Evolutionary conservation across 2,888 invertebrate genomes (phyloP).

Genomic region (Slavum lentiscoides): DNA sequence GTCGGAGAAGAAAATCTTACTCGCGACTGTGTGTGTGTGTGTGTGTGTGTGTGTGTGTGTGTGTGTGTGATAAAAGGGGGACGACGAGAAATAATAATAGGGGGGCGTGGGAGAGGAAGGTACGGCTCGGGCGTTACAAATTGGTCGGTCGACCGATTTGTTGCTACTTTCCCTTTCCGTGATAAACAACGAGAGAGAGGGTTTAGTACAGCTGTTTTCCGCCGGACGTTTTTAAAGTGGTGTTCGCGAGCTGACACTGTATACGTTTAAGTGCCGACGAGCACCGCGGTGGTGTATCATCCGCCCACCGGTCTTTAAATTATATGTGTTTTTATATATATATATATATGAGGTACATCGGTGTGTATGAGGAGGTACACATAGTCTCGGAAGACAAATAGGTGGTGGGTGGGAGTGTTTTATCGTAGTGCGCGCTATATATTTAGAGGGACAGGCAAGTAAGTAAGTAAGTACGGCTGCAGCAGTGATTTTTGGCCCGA

Average conservation of each 20-base stretch:
- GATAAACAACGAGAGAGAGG: slow-evolving; percentile 31
- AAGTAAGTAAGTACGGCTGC: too few relatives aligned
- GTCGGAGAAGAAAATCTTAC: slow-evolving; percentile 29
- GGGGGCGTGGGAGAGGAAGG: neutral
- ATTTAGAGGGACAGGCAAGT: too few relatives aligned
- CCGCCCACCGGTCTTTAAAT: slow-evolving; percentile 15
- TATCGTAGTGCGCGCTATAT: too few relatives aligned
- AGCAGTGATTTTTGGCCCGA: too few relatives aligned
- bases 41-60: slow-evolving; percentile 1
- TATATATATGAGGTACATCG: too few relatives aligned
- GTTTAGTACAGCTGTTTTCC: slow-evolving; percentile 31
- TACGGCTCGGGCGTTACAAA: slow-evolving; percentile 35
- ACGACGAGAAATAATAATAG: slow-evolving; percentile 1
- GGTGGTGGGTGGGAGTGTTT: too few relatives aligned
- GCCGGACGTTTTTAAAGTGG: slow-evolving; percentile 49
- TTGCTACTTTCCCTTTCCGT: neutral
- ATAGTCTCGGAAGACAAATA: too few relatives aligned
- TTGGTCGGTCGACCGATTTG: slow-evolving; percentile 38
- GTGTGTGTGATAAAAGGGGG: neutral
- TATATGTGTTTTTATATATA: neutral
- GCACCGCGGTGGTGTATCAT: too few relatives aligned
- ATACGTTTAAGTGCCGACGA: slow-evolving; percentile 42
- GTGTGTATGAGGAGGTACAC: too few relatives aligned
- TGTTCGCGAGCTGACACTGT: slow-evolving; percentile 39
- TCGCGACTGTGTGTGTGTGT: slow-evolving; percentile 1